Conservation (phyloP, 2,888 invertebrate species). For the Cataglyphis albicans region DNA sequence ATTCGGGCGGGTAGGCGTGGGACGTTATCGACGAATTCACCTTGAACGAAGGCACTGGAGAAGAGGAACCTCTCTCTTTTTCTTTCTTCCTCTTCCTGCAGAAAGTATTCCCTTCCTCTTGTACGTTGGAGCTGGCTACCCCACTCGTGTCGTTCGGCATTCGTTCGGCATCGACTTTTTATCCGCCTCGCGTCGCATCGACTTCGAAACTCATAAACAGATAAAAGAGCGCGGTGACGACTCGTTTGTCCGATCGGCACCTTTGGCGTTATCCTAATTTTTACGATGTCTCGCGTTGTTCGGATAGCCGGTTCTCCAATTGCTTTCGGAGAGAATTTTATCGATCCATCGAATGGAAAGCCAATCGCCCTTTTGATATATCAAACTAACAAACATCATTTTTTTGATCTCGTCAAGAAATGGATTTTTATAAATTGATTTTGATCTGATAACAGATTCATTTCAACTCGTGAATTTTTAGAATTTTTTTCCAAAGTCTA, state of each 20-base stretch:
- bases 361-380: constrained; percentile 18
- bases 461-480: not conserved
- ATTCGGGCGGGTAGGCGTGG: constrained; percentile 76
- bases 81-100: constrained; percentile 48
- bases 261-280: constrained; percentile 70
- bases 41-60: constrained; percentile 68
- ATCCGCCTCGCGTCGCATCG: constrained; percentile 18
- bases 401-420: constrained; percentile 1
- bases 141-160: constrained; percentile 40
- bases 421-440: constrained; percentile 14
- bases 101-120: constrained; percentile 8
- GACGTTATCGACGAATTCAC: constrained; percentile 78
- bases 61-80: constrained; percentile 56
- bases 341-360: constrained; percentile 32
- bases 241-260: constrained; percentile 61
- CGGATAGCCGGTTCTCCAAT: constrained; percentile 26
- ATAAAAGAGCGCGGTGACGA: constrained; percentile 57
- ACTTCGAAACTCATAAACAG: constrained; percentile 64
- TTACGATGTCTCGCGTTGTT: constrained; percentile 64
- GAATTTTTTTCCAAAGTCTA: constrained; percentile 13
- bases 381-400: constrained; percentile 53
- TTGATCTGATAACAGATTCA: not conserved
- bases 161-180: constrained; percentile 42
- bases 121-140: constrained; percentile 5
- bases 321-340: constrained; percentile 52